Percentiles rank a stretch among this genome's conserved stretches.
Evolutionary conservation across 2,888 invertebrate species (phyloP).

Genomic region (Liopterus haemorrhoidalis): DNA sequence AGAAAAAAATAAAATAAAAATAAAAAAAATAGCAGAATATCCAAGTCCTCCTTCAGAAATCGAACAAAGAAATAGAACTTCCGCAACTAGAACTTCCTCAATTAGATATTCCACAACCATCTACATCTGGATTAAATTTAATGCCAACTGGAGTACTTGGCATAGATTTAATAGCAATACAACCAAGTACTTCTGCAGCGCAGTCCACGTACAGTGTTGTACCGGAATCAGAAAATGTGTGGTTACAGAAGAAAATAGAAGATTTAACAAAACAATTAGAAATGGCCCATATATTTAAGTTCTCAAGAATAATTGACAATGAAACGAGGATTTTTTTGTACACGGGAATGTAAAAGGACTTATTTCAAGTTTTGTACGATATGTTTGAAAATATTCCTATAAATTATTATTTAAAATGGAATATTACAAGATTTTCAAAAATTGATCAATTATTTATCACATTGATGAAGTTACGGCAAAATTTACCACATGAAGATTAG

Average conservation of each 20-base stretch:
- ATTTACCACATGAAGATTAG: conserved; percentile 27
- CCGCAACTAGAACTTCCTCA: too few species aligned
- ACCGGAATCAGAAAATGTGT: conserved; percentile 10
- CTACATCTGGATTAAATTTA: too few species aligned
- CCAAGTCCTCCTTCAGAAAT: too few species aligned
- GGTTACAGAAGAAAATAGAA: conserved; percentile 2
- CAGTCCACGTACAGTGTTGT: too few species aligned
- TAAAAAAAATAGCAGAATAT: not conserved
- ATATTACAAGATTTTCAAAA: conserved; percentile 6
- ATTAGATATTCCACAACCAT: too few species aligned
- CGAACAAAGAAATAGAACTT: too few species aligned
- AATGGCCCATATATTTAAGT: conserved; percentile 3
- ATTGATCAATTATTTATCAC: conserved; percentile 9
- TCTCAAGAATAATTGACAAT: conserved; percentile 5
- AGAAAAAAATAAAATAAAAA: conserved; percentile 3
- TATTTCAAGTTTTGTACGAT: conserved; percentile 3
- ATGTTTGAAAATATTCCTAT: conserved; percentile 7
- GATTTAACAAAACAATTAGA: conserved; percentile 8
- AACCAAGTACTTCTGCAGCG: too few species aligned
- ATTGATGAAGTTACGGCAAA: conserved; percentile 29
- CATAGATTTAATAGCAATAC: too few species aligned
- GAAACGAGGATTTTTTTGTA: conserved; percentile 10
- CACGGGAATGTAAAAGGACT: conserved; percentile 7
- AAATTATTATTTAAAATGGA: conserved; percentile 12
- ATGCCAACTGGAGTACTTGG: too few species aligned